Evolutionary conservation across 2,113 vertebrate species (phyloP), one percentile per base, ranked within the genome.

Genomic region (Microcebus tavaratra): DNA sequence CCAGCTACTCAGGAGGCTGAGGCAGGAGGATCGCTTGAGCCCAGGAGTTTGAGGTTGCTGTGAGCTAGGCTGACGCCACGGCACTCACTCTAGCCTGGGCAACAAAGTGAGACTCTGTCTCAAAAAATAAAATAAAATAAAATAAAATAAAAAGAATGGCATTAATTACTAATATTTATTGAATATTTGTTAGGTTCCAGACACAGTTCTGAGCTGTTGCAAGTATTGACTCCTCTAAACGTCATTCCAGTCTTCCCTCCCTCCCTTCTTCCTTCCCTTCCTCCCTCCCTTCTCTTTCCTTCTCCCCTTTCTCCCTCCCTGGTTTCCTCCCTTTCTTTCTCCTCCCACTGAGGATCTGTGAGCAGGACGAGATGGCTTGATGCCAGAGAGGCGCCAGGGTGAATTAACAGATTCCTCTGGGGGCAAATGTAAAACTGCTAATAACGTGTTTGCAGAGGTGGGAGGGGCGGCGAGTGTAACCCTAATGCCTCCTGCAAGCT

Each of bases 401-500:
- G 75, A 93, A 67, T 95, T 59, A 94, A 90, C 84, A 76, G 95
- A 82, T 90, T 95, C 67, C 95, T 90, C 96, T 92, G 17, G 82
- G 87, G 96, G 96, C 34, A 96, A 92, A 95, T 97, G 94, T 97
- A 93, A 97, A 89, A 85, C 61, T 96, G 79, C 93, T 97, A 97
- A 91, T 94, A 97, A 95, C 95, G 96, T 97, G 96, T 97, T 97
- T 96, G 93, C 95, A 95, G 57, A 75, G 72, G 39, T 39, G 81
- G 72, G 72, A 45, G 93, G 85, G 90, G 90, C 92, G 55, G 82
- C 70, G 63, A 76, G 86, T 72, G 87, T 48, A 81, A 23, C 73
- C 72, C 34, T 78, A 25, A 50, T 15, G 59, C 61, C 72, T 91
- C 36, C 87, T 75, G 67, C 96, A 63, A 93, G 96, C 90, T 70